Evolutionary conservation across 2,797 vertebrate species (phyloP), one percentile per base, ranked within the genome.

Genomic region (Gephyroberyx darwinii): DNA sequence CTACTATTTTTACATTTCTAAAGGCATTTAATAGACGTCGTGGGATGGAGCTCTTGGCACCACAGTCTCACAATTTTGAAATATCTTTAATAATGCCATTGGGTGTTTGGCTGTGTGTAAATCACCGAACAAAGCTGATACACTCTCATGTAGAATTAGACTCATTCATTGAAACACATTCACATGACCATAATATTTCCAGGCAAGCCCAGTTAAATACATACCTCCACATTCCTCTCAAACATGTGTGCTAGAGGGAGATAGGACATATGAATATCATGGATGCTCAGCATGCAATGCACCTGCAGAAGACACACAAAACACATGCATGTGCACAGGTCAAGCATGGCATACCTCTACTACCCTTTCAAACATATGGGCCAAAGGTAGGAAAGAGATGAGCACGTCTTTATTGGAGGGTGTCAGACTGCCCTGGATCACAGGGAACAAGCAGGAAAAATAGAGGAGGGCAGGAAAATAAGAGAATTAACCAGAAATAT

Each of bases 361-460:
- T n/a, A 97, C 57, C 86, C 91, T 94, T 87, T 98, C 96, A 95
- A 97, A 98, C 97, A 98, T 98, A 80, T 98, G 97, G 71, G 96
- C 96, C 86, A 99, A 90, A 75, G 97, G 98, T 83, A 99, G 95
- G 92, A 98, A 98, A 86, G 97, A 99, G 89, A 99, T 96, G 89
- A 97, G 84, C 69, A 90, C 91, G 19, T 98, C 96, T 74, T 94
- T 95, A 81, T 64, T 0, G 70, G 4, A 84, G 83, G 92, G 86
- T 13, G 41, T 70, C 78, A 94, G 71, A n/a, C 67, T 22, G 56
- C 71, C 71, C 93, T 94, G 75, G 67, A 54, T 5, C 4, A 83
- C 14, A 66, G 43, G 59, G 41, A 69, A 76, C 26, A 56, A 6
- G 82, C 61, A 37, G 31, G 70, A 59, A 35, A 52, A 20, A 64